Evolutionary conservation across 2,888 invertebrate genomes (phyloP).

Genomic region (Folsomia candida): DNA sequence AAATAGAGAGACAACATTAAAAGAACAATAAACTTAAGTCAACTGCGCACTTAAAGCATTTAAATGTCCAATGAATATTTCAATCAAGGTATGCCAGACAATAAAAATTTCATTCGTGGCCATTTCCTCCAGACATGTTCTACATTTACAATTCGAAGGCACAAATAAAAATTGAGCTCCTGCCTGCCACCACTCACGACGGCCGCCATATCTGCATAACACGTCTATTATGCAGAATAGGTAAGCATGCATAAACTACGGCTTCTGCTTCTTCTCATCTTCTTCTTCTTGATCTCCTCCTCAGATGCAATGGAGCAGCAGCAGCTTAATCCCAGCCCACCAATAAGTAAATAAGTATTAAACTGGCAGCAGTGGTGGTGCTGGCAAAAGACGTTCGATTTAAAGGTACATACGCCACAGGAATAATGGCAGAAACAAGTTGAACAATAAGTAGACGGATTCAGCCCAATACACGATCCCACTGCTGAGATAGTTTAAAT

Average conservation of each 20-base stretch:
- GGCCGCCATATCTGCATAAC: not conserved
- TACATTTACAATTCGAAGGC: not conserved
- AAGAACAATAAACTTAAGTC: slow-evolving; percentile 21
- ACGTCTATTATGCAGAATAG: too few relatives aligned
- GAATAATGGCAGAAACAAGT: not conserved
- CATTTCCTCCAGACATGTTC: slow-evolving; percentile 1
- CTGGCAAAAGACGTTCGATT: not conserved
- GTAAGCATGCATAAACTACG: too few relatives aligned
- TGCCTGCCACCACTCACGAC: not conserved
- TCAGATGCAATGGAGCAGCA: not conserved
- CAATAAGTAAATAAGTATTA: too few relatives aligned
- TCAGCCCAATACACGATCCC: not conserved
- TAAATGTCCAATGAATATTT: slow-evolving; percentile 16
- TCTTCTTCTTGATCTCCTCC: too few relatives aligned
- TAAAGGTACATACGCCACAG: not conserved
- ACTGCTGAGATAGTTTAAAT: not conserved
- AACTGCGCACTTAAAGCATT: slow-evolving; percentile 14
- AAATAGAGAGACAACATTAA: slow-evolving; percentile 2
- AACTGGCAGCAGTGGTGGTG: too few relatives aligned
- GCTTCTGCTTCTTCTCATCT: too few relatives aligned
- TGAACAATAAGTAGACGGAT: not conserved
- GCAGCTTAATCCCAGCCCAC: not conserved
- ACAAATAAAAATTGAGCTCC: slow-evolving; percentile 1
- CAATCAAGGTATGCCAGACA: slow-evolving; percentile 16
- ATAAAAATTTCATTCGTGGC: slow-evolving; percentile 19